Conservation (phyloP, 2,888 invertebrate species). For the Mythimna albipuncta region DNA sequence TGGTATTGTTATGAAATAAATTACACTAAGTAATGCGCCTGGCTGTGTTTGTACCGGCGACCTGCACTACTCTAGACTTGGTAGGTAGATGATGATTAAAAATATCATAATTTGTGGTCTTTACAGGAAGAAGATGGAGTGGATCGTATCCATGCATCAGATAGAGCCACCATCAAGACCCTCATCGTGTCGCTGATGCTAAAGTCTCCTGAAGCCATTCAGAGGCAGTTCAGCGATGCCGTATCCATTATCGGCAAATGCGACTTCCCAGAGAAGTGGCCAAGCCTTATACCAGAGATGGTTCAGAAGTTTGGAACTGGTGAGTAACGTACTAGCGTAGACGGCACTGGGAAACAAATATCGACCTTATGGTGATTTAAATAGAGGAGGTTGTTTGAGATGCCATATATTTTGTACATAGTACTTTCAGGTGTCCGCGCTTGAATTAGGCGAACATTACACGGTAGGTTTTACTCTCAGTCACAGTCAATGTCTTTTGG, state of each 20-base stretch:
- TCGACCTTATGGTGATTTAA: no score
- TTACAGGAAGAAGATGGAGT: slow-evolving; percentile 93
- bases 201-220: slow-evolving; percentile 96
- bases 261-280: slow-evolving; percentile 99
- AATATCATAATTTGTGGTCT: slow-evolving; percentile 11
- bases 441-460: no score
- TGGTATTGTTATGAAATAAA: background rate
- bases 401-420: no score
- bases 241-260: slow-evolving; percentile 98
- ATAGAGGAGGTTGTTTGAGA: no score
- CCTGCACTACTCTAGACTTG: no score
- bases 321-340: slow-evolving; percentile 63
- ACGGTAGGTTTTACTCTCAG: no score
- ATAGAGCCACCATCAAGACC: slow-evolving; percentile 95
- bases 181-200: slow-evolving; percentile 98
- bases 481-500: no score
- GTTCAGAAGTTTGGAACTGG: slow-evolving; percentile 96
- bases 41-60: no score
- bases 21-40: no score
- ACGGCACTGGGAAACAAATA: no score
- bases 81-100: background rate
- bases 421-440: no score
- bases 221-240: slow-evolving; percentile 98
- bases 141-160: slow-evolving; percentile 95
- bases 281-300: slow-evolving; percentile 97